A percentile compares a stretch with the other conserved stretches of the same genome.
These are phyloP conservation scores for Corythornis cristatus DNA, from an alignment of 2,113 vertebrate species.

Conservation along the genomic window DNA sequence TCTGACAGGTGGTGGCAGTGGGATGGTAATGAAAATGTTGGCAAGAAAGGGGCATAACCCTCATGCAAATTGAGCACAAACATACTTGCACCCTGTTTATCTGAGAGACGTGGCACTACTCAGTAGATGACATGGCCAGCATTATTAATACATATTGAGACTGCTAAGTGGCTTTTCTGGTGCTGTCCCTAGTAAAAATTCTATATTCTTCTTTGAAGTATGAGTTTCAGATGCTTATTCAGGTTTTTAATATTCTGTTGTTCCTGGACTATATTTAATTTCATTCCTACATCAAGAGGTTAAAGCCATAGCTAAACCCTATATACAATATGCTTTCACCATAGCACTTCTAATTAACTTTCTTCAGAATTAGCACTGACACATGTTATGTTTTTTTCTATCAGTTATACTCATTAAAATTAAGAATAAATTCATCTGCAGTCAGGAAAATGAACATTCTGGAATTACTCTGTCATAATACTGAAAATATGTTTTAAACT, in stretches of 20 bases:
- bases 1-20: constrained; percentile 27
- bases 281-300: background rate
- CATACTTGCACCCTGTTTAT: constrained; percentile 6
- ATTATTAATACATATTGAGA: background rate
- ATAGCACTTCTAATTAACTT: background rate
- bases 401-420: background rate
- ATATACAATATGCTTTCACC: background rate
- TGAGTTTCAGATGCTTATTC: background rate
- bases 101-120: background rate
- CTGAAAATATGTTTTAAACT: background rate
- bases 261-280: background rate
- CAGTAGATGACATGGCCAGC: background rate
- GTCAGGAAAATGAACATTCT: constrained; percentile 6
- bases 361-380: background rate
- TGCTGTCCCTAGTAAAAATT: background rate
- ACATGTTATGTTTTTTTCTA: background rate
- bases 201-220: background rate
- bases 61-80: constrained; percentile 36
- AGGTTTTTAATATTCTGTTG: background rate
- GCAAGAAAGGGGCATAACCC: constrained; percentile 8
- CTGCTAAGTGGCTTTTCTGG: background rate
- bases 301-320: background rate
- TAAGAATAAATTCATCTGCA: constrained; percentile 4
- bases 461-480: background rate
- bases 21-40: constrained; percentile 37